Conservation (phyloP, 2,797 vertebrate genomes). For the Ctenosaura bakeri region DNA sequence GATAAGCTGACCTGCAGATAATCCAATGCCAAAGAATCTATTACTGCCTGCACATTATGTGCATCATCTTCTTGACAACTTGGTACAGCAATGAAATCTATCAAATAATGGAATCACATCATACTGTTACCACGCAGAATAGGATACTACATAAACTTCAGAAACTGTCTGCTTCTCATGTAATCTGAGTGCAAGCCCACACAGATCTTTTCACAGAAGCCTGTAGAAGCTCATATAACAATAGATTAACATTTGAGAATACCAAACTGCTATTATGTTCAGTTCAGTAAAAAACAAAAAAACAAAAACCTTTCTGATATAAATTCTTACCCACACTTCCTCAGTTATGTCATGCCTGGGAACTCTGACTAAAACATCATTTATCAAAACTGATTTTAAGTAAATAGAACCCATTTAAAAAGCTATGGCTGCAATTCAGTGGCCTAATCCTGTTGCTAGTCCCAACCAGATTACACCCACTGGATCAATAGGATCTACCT, state of each 20-base stretch:
- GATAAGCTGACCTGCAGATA: conserved; percentile 98
- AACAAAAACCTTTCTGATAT: neutral
- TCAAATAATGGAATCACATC: conserved; percentile 31
- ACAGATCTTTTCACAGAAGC: neutral
- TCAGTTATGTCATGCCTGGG: neutral
- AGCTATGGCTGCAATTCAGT: neutral
- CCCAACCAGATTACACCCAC: too few relatives aligned
- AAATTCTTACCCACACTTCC: neutral
- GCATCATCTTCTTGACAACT: conserved; percentile 90
- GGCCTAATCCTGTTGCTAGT: too few relatives aligned
- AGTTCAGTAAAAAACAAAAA: neutral
- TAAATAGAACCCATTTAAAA: neutral
- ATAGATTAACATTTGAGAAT: neutral
- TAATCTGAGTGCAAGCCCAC: neutral
- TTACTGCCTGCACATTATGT: conserved; percentile 94
- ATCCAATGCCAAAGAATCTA: conserved; percentile 96
- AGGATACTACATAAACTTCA: neutral
- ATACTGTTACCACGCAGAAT: conserved; percentile 26
- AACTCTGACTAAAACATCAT: neutral
- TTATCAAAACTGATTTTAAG: neutral
- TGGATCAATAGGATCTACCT: too few relatives aligned
- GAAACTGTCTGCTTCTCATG: conserved; percentile 20
- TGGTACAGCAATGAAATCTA: conserved; percentile 88
- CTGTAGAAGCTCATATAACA: neutral
- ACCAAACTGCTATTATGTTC: neutral